Evolutionary conservation across 2,797 vertebrate genomes (phyloP), one percentile per base, ranked within the genome.

Genomic region (Salmo trutta): DNA sequence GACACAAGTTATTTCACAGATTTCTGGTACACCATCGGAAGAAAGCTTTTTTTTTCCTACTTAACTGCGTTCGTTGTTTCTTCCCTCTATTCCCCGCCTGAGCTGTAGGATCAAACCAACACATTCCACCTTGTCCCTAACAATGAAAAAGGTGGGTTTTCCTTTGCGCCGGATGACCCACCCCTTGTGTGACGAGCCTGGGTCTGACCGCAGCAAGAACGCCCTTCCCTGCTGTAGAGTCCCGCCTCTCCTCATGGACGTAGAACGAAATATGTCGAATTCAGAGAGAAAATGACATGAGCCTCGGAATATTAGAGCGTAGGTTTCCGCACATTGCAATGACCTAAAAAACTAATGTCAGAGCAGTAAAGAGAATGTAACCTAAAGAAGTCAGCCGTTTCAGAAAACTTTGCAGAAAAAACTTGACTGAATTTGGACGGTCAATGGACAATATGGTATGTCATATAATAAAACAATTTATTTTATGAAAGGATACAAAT

Each of bases 61-160:
- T 29, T 5, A 41, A 36, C 7, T 41, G 65, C 70, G 51, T 70
- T 75, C 67, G 78, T 86, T 78, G 79, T 79, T 87, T 66, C 77
- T 84, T 85, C 86, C 80, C 87, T 85, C 81, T 47, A 47, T 47
- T 47, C 41, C 89, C 85, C 89, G 90, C 90, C 88, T 82, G 86
- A 83, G 79, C 89, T 85, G 88, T 84, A 71, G 85, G 87, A 91
- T 93, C 92, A 93, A 93, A 95, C 92, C 92, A 93, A 92, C 91
- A 91, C 94, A 95, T 94, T 94, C 93, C 94, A 87, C 75, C 88
- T 92, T 89, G 89, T 91, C 90, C 79, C 90, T 90, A 93, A 95
- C 94, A 95, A 95, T 95, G 94, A 93, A 92, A 91, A 94, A 94
- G 91, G 93, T 93, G 92, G 94, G 89, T 89, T 95, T 94, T 93